Base-by-base conservation (phyloP, 2,888 invertebrate species). In the Dromius quadrimaculatus region DNA sequence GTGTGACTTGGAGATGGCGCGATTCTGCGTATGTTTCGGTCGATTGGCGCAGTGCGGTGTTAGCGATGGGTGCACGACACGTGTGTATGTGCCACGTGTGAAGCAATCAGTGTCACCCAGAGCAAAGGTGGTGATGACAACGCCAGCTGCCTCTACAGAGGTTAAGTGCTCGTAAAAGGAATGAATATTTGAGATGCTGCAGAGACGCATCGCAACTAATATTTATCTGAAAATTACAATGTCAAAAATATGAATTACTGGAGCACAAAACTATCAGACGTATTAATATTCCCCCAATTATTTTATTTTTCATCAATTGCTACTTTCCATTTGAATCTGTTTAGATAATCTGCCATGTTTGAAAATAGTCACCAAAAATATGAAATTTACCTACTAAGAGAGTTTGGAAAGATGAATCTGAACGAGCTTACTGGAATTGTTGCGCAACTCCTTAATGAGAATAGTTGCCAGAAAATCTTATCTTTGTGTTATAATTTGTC, bases 11-110 rank as follows among this genome's bases (percentile, higher is more conserved):
- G 38, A 66, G 54, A 66, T 57, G 66, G 28, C 38, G 47, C 65
- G 50, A 47, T 47, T 34, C 47, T 13, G 32, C 50, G 65, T 43
- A 23, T 36, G 47, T 47, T 57, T 66, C 66, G 50, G 19, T 66
- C 66, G 66, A 66, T 66, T 66, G 66, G 28, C 66, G 66, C 66
- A 66, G 38, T 66, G 66, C 66, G 66, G 41, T 57, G 65, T 8
- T 61, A 4, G 36, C n/a, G 66, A n/a, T 66, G 36, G 36, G 36
- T 3, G 62, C 57, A 15, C 50, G 61, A 20, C 36, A 50, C 66
- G 54, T 66, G 54, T 54, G 38, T 6, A 28, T 11, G 54, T 8
- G 50, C 20, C 66, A 66, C 66, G 66, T 66, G 54, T 38, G 66
- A 38, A 41, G 57, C 41, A 66, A 66, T 66, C 66, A 66, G 54